Evolutionary conservation across 2,113 vertebrate species (phyloP).

Genomic region (Rafetus swinhoei): DNA sequence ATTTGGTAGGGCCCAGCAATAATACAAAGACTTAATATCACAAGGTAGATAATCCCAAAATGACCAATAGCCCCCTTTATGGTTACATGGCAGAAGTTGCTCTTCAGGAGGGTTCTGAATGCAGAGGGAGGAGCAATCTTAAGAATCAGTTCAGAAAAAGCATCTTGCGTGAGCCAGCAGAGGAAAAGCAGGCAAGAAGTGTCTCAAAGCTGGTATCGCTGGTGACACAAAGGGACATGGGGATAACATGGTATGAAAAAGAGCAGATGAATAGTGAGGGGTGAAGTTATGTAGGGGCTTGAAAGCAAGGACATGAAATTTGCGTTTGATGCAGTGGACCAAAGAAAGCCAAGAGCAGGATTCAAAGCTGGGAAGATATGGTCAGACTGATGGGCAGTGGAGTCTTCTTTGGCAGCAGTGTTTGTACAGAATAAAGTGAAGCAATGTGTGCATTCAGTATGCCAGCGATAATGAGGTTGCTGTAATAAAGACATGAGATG

Average conservation of each 20-base stretch:
- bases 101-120: no score
- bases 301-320: neutral
- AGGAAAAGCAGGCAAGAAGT: no score
- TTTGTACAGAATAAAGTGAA: slow-evolving; percentile 24
- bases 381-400: neutral
- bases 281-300: neutral
- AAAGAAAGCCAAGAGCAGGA: neutral
- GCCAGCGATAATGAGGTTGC: slow-evolving; percentile 16
- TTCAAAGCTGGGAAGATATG: slow-evolving; percentile 23
- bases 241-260: neutral
- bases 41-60: no score
- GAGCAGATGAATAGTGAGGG: slow-evolving; percentile 13
- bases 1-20: no score
- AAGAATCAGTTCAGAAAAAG: no score
- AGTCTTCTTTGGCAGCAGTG: neutral
- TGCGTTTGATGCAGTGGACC: neutral
- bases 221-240: no score
- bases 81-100: no score
- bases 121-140: no score
- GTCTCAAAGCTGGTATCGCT: no score
- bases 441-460: neutral
- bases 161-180: no score
- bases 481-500: slow-evolving; percentile 45
- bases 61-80: no score
- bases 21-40: no score